phyloP scores from a whole-genome alignment of 2,888 invertebrate genomes.

The Oxycera nigricornis region DNA sequence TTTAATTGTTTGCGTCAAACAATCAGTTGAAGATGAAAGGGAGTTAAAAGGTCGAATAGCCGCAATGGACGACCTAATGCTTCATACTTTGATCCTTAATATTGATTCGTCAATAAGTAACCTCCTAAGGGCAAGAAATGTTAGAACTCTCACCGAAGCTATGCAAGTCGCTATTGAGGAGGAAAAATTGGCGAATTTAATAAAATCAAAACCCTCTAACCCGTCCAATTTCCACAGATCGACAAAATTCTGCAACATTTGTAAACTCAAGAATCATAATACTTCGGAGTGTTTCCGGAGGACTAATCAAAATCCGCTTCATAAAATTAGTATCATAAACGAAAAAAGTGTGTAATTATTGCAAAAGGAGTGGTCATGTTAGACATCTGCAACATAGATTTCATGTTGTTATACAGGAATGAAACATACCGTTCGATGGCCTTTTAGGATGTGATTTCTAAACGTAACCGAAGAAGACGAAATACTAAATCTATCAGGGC shows the following conservation, averaged over 20 bases:
- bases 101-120: constrained; percentile 31
- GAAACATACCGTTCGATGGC: no score
- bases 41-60: constrained; percentile 32
- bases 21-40: background rate
- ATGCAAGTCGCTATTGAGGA: constrained; percentile 30
- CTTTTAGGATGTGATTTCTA: no score
- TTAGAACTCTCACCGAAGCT: constrained; percentile 27
- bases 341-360: no score
- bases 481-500: no score
- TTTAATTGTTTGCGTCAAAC: constrained; percentile 16
- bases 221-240: background rate
- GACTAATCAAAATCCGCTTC: no score
- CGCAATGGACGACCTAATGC: constrained; percentile 32
- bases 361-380: no score
- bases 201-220: background rate
- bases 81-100: constrained; percentile 35
- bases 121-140: constrained; percentile 30
- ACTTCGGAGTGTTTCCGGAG: background rate
- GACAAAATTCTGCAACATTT: constrained; percentile 5
- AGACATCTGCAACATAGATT: no score
- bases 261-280: background rate
- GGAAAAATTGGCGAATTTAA: constrained; percentile 38
- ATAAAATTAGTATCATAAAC: no score
- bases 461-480: no score
- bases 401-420: no score